Evolutionary conservation across 2,113 vertebrate genomes (phyloP).

Genomic region (Halichoeres trimaculatus): DNA sequence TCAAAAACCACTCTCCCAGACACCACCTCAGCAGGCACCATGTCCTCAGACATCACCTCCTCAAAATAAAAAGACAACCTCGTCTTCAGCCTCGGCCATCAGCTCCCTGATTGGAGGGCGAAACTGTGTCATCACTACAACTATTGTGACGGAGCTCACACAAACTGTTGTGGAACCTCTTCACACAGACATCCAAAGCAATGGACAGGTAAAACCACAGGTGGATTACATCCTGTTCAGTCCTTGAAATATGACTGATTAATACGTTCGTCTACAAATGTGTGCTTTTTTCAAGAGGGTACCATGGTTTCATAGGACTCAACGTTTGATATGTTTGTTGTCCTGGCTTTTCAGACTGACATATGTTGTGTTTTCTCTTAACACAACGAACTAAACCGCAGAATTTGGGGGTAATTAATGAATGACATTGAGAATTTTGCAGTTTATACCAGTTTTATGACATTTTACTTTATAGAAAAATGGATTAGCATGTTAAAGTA

Average conservation of each 20-base stretch:
- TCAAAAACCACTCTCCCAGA: neutral
- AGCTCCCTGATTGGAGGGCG: slow-evolving; percentile 73
- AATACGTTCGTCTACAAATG: too few relatives aligned
- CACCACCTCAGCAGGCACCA: neutral
- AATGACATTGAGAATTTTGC: too few relatives aligned
- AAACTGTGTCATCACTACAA: slow-evolving; percentile 80
- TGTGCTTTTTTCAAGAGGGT: too few relatives aligned
- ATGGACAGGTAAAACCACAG: slow-evolving; percentile 62
- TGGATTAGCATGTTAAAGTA: too few relatives aligned
- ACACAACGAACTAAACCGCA: too few relatives aligned
- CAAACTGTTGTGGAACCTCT: slow-evolving; percentile 70
- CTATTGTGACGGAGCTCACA: slow-evolving; percentile 82
- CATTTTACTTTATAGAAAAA: too few relatives aligned
- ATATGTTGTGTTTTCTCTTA: too few relatives aligned
- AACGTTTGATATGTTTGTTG: too few relatives aligned
- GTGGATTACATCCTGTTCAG: neutral
- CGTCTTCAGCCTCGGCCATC: slow-evolving; percentile 64
- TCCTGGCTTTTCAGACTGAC: too few relatives aligned
- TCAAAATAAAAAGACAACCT: slow-evolving; percentile 18
- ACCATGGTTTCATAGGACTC: too few relatives aligned
- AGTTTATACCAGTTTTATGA: too few relatives aligned
- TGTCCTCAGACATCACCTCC: neutral
- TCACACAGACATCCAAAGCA: slow-evolving; percentile 44
- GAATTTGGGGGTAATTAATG: too few relatives aligned
- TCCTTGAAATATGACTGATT: neutral